These are phyloP conservation scores for Xiphophorus maculatus DNA, from an alignment of 2,113 vertebrate species.

Conservation along the genomic window DNA sequence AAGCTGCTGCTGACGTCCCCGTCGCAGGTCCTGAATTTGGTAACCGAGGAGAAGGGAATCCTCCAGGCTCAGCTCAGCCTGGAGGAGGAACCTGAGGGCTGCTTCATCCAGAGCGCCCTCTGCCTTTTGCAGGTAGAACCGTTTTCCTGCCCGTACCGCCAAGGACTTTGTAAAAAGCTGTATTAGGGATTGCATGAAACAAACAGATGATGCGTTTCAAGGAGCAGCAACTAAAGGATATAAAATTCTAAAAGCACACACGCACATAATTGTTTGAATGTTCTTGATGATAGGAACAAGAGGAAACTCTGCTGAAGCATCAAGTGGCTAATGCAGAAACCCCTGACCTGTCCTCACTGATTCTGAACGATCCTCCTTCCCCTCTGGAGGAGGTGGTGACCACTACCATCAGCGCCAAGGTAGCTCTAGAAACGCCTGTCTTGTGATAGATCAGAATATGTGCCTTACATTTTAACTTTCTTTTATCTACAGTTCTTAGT, in stretches of 20 bases:
- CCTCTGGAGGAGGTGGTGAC: conserved; percentile 73
- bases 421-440: conserved; percentile 21
- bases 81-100: conserved; percentile 87
- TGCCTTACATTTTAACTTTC: too few species aligned
- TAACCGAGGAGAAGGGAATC: conserved; percentile 86
- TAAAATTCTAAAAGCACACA: too few species aligned
- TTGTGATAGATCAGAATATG: background rate
- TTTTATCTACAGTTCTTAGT: background rate
- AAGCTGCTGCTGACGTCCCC: conserved; percentile 93
- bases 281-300: conserved; percentile 82
- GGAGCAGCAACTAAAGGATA: too few species aligned
- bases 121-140: conserved; percentile 88
- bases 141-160: background rate
- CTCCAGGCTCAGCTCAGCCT: conserved; percentile 86
- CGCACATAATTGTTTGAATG: background rate
- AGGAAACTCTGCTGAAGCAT: conserved; percentile 77
- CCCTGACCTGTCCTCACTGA: conserved; percentile 81
- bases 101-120: conserved; percentile 95
- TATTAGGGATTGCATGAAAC: background rate
- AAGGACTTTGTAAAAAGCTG: background rate
- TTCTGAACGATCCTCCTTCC: conserved; percentile 77
- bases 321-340: conserved; percentile 48
- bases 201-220: too few species aligned
- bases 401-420: conserved; percentile 66
- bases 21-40: conserved; percentile 86